Base-by-base conservation (phyloP, 2,113 vertebrate species). In the Macquaria australasica region DNA sequence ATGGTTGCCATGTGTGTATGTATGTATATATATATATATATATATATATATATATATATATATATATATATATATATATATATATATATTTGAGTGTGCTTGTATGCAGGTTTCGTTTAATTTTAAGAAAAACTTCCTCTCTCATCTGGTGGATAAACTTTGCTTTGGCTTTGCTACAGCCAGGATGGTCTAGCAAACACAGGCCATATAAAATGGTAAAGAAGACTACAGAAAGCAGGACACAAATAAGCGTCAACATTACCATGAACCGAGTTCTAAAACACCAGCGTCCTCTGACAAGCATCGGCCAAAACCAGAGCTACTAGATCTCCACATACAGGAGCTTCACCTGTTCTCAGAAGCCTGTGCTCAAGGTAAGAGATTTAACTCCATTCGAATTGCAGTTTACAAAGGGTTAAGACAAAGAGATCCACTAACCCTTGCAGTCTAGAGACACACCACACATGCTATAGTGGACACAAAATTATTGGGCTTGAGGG, bases 61-160 rank as follows among this genome's bases (percentile, higher is more conserved):
- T n/a, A n/a, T n/a, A n/a, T n/a, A n/a, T n/a, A n/a, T n/a, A n/a
- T n/a, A n/a, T n/a, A n/a, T n/a, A n/a, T n/a, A n/a, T n/a, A n/a
- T 39, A 11, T 10, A 55, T 23, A 55, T 21, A 31, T 5, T 1
- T 15, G n/a, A 31, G 31, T 4, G 16, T 64, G 71, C 63, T 15
- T 45, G 64, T 21, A n/a, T 43, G 63, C 39, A 67, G 9, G 70
- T 48, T 71, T 73, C 71, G n/a, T 53, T 55, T 45, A 43, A 31
- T 71, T 73, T 41, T 2, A 6, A n/a, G 45, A 71, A 43, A 62
- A 58, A 55, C 37, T 14, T 73, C 56, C 34, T 0, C 3, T 18
- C 74, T 81, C 59, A 50, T 77, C 45, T 68, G 28, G 31, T 68
- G 67, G 39, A 58, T 48, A 59, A 73, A 56, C 72, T 79, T 78